phyloP scores from a whole-genome alignment of 2,888 invertebrate genomes.

The Cordilura impudica region DNA sequence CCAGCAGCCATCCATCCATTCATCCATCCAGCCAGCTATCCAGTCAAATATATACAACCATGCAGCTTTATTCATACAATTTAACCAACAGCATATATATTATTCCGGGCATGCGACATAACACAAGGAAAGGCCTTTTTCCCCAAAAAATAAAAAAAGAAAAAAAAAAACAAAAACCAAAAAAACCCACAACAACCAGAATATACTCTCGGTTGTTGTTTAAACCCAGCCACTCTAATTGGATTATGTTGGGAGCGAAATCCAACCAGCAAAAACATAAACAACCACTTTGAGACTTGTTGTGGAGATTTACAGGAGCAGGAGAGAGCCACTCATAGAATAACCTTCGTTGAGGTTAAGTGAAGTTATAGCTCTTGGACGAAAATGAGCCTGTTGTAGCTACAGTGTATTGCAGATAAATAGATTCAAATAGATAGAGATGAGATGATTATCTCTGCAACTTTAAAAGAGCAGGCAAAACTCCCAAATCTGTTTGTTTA shows the following conservation, averaged over 20 bases:
- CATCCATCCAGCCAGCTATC: conserved; percentile 25
- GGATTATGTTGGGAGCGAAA: conserved; percentile 65
- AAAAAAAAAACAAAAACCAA: neutral
- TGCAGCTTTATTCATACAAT: conserved; percentile 11
- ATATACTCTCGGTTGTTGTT: conserved; percentile 48
- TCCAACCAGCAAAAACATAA: conserved; percentile 23
- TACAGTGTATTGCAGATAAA: conserved; percentile 41
- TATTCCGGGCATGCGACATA: conserved; percentile 60
- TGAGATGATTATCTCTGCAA: conserved; percentile 30
- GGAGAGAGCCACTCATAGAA: conserved; percentile 22
- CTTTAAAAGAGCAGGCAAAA: conserved; percentile 8
- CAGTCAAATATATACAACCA: conserved; percentile 27
- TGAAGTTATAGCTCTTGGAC: conserved; percentile 31
- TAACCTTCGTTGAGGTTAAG: conserved; percentile 67
- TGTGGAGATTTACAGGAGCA: conserved; percentile 47
- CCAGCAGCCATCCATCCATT: conserved; percentile 32
- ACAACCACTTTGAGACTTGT: conserved; percentile 6
- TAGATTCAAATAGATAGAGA: conserved; percentile 39
- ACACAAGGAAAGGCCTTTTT: conserved; percentile 44
- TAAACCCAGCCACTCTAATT: conserved; percentile 62
- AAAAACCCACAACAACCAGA: conserved; percentile 21
- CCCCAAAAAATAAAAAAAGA: conserved; percentile 8
- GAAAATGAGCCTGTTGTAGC: conserved; percentile 46
- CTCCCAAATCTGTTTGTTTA: conserved; percentile 19
- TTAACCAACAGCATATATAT: conserved; percentile 44